Evolutionary conservation across 2,113 vertebrate genomes (phyloP).

Genomic region (Spilogale gracilis): DNA sequence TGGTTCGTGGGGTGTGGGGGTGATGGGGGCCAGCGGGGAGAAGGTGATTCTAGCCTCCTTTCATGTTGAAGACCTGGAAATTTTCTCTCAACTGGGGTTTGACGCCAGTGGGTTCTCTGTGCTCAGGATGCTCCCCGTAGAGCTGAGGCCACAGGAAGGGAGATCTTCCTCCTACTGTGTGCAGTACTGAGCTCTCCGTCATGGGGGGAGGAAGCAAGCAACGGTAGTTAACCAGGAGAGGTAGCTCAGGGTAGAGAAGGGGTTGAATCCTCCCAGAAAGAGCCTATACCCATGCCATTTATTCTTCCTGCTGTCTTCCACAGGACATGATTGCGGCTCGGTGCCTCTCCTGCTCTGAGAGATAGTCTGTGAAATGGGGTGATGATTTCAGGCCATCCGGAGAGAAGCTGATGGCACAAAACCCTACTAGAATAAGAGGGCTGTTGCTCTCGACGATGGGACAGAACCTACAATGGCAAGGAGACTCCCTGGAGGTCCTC

Average conservation of each 20-base stretch:
- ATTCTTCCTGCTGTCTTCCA: fast-evolving
- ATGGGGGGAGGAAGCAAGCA: neutral
- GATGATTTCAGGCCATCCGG: neutral
- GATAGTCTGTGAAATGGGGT: neutral
- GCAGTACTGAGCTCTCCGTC: neutral
- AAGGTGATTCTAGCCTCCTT: neutral
- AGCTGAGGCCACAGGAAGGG: neutral
- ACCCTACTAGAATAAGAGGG: neutral
- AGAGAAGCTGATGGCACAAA: neutral
- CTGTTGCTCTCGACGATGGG: neutral
- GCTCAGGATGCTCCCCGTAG: too few species aligned
- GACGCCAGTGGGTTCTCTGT: neutral
- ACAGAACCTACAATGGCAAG: neutral
- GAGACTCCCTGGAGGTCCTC: fast-evolving
- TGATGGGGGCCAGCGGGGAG: fast-evolving
- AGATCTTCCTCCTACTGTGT: fast-evolving
- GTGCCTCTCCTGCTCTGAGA: neutral
- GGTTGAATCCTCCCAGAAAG: neutral
- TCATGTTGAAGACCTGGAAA: neutral
- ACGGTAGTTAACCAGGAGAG: neutral
- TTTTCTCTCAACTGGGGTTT: fast-evolving
- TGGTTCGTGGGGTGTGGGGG: fast-evolving
- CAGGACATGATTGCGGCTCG: fast-evolving
- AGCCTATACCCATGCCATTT: fast-evolving
- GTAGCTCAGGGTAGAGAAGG: fast-evolving